Conservation (phyloP, 2,113 vertebrate species). For the Sebastes fasciatus region DNA sequence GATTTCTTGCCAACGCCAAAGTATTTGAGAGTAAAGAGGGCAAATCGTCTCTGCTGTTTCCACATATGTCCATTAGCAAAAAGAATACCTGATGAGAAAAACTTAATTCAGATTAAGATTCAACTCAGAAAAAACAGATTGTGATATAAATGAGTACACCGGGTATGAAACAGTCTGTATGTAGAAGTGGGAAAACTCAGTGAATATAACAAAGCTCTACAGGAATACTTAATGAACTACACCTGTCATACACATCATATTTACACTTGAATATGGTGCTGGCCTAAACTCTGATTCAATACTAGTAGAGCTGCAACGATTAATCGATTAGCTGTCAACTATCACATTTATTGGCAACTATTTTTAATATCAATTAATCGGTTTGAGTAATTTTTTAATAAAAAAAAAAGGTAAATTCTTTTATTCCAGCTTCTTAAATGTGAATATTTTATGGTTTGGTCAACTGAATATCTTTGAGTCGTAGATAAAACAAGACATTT, state of each 20-base stretch:
- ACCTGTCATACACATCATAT: not conserved
- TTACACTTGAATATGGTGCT: not conserved
- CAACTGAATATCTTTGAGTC: too few relatives aligned
- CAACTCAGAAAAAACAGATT: not conserved
- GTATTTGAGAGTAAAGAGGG: slow-evolving; percentile 12
- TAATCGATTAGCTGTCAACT: too few relatives aligned
- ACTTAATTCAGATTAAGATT: not conserved
- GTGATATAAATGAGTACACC: not conserved
- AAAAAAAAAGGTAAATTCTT: too few relatives aligned
- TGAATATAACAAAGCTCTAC: not conserved
- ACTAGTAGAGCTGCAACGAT: too few relatives aligned
- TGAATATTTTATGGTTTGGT: too few relatives aligned
- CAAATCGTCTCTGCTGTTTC: slow-evolving; percentile 2
- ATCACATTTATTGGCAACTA: too few relatives aligned
- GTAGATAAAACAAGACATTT: too few relatives aligned
- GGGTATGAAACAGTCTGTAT: not conserved
- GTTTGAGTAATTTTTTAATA: too few relatives aligned
- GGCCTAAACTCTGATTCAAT: not conserved
- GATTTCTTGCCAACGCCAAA: slow-evolving; percentile 10
- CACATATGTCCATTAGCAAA: not conserved
- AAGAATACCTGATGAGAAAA: not conserved
- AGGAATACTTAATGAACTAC: not conserved
- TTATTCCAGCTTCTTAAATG: too few relatives aligned
- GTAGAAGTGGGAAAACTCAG: not conserved
- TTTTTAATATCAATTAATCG: too few relatives aligned